Percentiles rank a stretch among this genome's conserved stretches.
Evolutionary conservation across 2,797 vertebrate genomes (phyloP).

Genomic region (Naso thynnoides): DNA sequence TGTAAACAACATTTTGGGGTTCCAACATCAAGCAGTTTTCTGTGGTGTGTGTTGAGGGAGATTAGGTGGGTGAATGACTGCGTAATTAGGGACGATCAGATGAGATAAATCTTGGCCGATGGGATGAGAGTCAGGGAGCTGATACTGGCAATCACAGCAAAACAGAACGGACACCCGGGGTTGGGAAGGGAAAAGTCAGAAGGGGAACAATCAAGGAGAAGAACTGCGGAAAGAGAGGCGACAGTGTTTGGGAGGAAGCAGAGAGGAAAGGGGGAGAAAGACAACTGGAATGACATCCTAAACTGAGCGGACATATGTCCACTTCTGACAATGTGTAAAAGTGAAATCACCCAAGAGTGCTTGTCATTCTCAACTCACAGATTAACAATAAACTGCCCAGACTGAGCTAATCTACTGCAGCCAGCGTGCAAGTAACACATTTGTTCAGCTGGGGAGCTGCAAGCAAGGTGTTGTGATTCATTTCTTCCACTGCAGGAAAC

Average conservation of each 20-base stretch:
- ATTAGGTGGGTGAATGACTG: constrained; percentile 62
- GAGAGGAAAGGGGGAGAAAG: background rate
- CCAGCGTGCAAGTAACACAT: constrained; percentile 17
- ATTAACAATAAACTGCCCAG: constrained; percentile 29
- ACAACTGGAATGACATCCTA: background rate
- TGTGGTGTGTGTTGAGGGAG: constrained; percentile 57
- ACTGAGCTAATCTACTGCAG: constrained; percentile 19
- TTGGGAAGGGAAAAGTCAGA: constrained; percentile 13
- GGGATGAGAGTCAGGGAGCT: constrained; percentile 48
- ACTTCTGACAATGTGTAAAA: constrained; percentile 27
- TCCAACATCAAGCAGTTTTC: constrained; percentile 40
- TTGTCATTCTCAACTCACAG: constrained; percentile 21
- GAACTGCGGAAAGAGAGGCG: constrained; percentile 2
- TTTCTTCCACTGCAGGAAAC: constrained; percentile 25
- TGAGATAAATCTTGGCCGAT: constrained; percentile 61
- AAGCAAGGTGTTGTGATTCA: constrained; percentile 23
- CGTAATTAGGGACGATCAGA: constrained; percentile 63
- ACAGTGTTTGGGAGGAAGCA: background rate
- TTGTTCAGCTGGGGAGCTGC: constrained; percentile 23
- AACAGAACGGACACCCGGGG: constrained; percentile 40
- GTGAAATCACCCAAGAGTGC: constrained; percentile 14
- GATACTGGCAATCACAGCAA: constrained; percentile 57
- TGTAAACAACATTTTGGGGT: constrained; percentile 42
- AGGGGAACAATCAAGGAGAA: constrained; percentile 24
- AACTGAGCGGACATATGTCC: constrained; percentile 19